Evolutionary conservation across 2,888 invertebrate genomes (phyloP), one percentile per base, ranked within the genome.

Genomic region (Eustalomyia histrio): DNA sequence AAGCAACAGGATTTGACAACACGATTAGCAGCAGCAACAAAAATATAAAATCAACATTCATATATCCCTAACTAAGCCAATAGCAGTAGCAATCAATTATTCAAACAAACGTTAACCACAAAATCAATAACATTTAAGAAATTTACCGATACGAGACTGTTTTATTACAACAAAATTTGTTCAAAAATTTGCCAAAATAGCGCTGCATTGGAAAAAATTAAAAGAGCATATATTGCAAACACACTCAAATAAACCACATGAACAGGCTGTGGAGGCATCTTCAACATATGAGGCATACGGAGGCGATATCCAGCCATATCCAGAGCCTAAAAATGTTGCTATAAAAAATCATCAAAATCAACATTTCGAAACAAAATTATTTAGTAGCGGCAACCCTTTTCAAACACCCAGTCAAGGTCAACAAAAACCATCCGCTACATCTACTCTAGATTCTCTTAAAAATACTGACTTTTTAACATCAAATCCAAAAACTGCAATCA

Each of bases 211-310:
- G 84, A 84, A 69, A 69, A 83, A 82, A 79, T 81, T 84, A 69
- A 84, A 84, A 82, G 80, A 84, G 84, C 84, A 84, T 78, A 84
- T 84, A 52, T 80, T 84, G 82, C 84, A 83, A 71, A 53, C 83
- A 52, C 79, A 74, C 43, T 63, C 74, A 53, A 72, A 68, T 74
- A 76, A 75, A 63, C 69, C 82, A 79, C 79, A 79, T 79, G 82
- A 68, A 64, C 79, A 73, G 73, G 65, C 35, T 55, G 76, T 64
- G 79, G 76, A 76, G 76, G 79, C 79, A 69, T 65, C 55, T 7
- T 64, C 82, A 67, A 79, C 79, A 69, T 79, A 79, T 61, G 60
- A 52, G 79, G 76, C 79, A 64, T 82, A 58, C 69, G 79, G 75
- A n/a, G 76, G 76, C 76, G 69, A 76, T 55, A 73, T 79, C 39